Evolutionary conservation across 2,113 vertebrate species (phyloP), one percentile per base, ranked within the genome.

Genomic region (Ptychochromis oligacanthus): DNA sequence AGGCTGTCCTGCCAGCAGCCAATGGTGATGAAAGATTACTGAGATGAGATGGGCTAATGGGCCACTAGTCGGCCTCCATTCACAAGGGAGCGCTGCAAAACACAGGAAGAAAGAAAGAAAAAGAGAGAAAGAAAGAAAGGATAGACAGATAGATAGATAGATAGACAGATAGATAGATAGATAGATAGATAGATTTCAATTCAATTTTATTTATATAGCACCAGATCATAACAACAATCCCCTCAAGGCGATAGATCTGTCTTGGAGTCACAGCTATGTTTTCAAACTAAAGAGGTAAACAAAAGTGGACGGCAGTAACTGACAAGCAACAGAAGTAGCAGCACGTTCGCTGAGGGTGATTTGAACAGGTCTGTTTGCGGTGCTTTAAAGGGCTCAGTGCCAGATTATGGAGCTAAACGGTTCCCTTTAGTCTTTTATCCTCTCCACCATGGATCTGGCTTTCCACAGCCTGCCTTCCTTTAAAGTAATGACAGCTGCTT

Each of bases 1-100:
- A 93, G 96, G 97, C 89, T 84, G 96, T 96, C 95, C 95, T 94
- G 95, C 87, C 83, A 93, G 88, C 89, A 85, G 89, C 95, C 96
- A 95, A 92, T 91, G 77, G 70, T 58, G 83, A n/a, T 1, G 46
- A 70, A 12, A 26, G 89, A 83, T 86, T 72, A 81, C 54, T 26
- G 57, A 70, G 83, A 54, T 61, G 91, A 91, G 90, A 79, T 4
- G 80, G 83, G 54, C 85, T 75, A 76, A 75, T 40, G 58, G 70
- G 15, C 7, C 36, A 85, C 57, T 81, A 89, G 92, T 80, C 40
- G n/a, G 84, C 76, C 89, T 91, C 88, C 88, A 94, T 93, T 93
- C 93, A 94, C 92, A 88, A 88, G 88, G 91, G 91, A 92, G 88
- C 38, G 31, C 70, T 81, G 60, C 56, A 83, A 84, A 88, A 87